phyloP scores from a whole-genome alignment of 1,140 invertebrate genomes.

The Diorhabda carinulata region DNA sequence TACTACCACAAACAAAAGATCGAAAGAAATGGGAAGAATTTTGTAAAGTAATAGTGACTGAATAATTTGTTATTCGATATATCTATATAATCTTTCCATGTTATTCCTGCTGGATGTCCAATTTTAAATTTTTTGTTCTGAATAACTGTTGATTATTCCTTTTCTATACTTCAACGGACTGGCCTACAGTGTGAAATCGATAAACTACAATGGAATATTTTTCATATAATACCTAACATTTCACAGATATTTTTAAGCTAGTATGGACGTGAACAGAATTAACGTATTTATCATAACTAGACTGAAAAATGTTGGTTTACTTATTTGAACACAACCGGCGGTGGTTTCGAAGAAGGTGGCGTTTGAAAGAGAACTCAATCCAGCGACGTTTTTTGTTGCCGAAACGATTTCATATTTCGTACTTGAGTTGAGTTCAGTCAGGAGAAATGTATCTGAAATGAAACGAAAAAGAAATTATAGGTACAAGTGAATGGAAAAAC shows the following conservation, averaged over 20 bases:
- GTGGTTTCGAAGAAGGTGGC: conserved; percentile 3
- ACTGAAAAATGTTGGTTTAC: neutral
- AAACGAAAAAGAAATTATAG: neutral
- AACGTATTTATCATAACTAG: conserved; percentile 1
- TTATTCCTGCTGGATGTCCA: too few relatives aligned
- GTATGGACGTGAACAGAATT: neutral
- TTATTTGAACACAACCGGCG: neutral
- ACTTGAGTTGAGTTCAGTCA: conserved; percentile 1
- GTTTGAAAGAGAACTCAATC: conserved; percentile 6
- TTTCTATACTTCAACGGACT: too few relatives aligned
- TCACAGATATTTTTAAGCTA: conserved; percentile 12
- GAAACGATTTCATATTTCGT: conserved; percentile 7
- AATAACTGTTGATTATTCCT: too few relatives aligned
- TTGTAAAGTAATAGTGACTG: too few relatives aligned
- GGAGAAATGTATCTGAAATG: conserved; percentile 5
- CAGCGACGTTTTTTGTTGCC: conserved; percentile 9
- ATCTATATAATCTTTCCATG: too few relatives aligned
- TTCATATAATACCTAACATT: conserved; percentile 5
- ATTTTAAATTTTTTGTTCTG: too few relatives aligned
- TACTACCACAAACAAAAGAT: too few relatives aligned
- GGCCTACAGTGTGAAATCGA: too few relatives aligned
- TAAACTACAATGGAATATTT: too few relatives aligned
- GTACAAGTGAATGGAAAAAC: neutral
- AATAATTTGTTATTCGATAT: too few relatives aligned
- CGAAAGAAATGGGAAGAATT: too few relatives aligned